Evolutionary conservation across 2,797 vertebrate species (phyloP), one percentile per base, ranked within the genome.

Genomic region (Enteromius mattozi): DNA sequence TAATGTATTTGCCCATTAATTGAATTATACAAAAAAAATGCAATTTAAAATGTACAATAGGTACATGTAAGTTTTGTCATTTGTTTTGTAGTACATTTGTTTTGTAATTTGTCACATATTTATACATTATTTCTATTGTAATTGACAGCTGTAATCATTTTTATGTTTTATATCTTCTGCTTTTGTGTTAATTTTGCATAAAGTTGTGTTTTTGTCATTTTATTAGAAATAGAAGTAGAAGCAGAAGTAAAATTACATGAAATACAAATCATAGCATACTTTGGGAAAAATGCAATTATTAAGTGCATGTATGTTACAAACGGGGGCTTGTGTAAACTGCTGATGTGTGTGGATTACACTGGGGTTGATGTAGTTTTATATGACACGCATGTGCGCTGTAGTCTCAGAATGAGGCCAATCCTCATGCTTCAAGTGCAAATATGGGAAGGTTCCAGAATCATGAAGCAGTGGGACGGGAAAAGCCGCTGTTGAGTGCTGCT

Each of bases 401-500:
- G 51, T 59, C 13, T 30, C 30, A 14, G 19, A 30, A 1, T 14
- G 30, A 75, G 30, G 30, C 49, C 17, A 17, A 51, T 54, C 45
- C 19, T 76, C 21, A 16, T 7, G 74, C 37, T 21, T 37, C 51
- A 24, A 42, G 37, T 2, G 24, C 5, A 45, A 30, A 45, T 17
- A 40, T n/a, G 51, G 30, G 47, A 70, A 30, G 19, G 33, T 83
- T 86, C 74, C 59, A 27, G 35, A 14, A 6, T 19, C 17, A 12
- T 4, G 12, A 74, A 54, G 30, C 27, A 66, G 56, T 59, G 77
- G 71, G 70, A 59, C 17, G 14, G 65, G 74, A 16, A 40, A 42
- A 81, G 47, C 70, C 19, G 3, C 56, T 10, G 2, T 69, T 33
- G 68, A 80, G 76, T 47, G 45, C 56, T 42, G 77, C 80, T 86